A percentile compares a stretch with the other conserved stretches of the same genome.
phyloP scores from a whole-genome alignment of 64 coral and sea anemone genomes.

The Trachythela sp. region DNA sequence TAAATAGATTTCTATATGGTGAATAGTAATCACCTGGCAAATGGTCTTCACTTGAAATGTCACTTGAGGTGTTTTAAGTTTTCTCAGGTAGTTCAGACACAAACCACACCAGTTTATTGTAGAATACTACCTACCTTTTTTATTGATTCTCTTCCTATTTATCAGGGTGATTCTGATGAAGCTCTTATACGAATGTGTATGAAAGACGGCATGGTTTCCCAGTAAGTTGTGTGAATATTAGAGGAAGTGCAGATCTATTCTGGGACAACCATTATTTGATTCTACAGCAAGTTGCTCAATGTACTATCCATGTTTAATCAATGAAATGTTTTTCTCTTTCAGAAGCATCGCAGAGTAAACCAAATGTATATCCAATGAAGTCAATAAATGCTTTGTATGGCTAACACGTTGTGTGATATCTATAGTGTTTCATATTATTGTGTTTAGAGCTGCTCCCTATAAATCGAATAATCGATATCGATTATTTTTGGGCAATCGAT shows the following conservation, averaged over 20 bases:
- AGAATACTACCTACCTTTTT: too few relatives aligned
- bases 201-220: background rate
- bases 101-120: too few relatives aligned
- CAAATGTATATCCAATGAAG: background rate
- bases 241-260: background rate
- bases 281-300: background rate
- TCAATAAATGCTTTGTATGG: background rate
- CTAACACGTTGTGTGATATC: background rate
- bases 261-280: background rate
- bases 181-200: background rate
- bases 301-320: background rate
- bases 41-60: too few relatives aligned
- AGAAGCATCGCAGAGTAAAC: background rate
- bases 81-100: too few relatives aligned
- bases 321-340: background rate
- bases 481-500: too few relatives aligned
- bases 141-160: background rate
- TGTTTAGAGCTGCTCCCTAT: too few relatives aligned
- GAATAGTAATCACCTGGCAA: too few relatives aligned
- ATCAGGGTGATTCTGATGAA: slow-evolving; percentile 15
- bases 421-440: too few relatives aligned
- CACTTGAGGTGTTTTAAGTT: too few relatives aligned
- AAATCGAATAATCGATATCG: too few relatives aligned
- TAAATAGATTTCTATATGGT: too few relatives aligned
- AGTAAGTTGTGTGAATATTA: background rate